A percentile compares a stretch with the other conserved stretches of the same genome.
Evolutionary conservation across 1,140 invertebrate genomes (phyloP).

Genomic region (Drosophila nasuta): DNA sequence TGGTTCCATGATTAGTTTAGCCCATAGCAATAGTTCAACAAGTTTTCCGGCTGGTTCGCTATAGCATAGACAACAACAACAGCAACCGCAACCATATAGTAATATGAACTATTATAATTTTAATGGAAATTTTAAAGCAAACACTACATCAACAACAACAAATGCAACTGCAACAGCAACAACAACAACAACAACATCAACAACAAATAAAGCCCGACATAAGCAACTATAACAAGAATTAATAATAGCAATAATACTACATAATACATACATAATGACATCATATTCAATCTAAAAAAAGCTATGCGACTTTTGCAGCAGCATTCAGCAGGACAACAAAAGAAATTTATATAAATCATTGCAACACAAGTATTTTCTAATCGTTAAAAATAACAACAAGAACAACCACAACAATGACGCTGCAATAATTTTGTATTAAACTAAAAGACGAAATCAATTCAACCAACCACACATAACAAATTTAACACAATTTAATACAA

Average conservation of each 20-base stretch:
- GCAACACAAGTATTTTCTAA: constrained; percentile 62
- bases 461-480: constrained; percentile 42
- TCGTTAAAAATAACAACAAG: constrained; percentile 40
- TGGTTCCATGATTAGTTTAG: constrained; percentile 96
- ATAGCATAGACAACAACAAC: constrained; percentile 85
- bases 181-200: constrained; percentile 37
- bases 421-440: constrained; percentile 74
- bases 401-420: constrained; percentile 32
- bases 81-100: constrained; percentile 61
- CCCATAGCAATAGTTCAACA: constrained; percentile 96
- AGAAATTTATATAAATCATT: constrained; percentile 37
- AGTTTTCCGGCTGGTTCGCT: constrained; percentile 94
- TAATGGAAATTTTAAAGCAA: constrained; percentile 80
- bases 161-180: constrained; percentile 8
- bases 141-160: constrained; percentile 54
- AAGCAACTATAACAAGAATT: constrained; percentile 52
- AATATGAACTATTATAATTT: constrained; percentile 78
- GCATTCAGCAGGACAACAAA: constrained; percentile 26
- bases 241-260: constrained; percentile 30
- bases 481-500: constrained; percentile 56
- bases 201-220: constrained; percentile 52
- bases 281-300: constrained; percentile 4
- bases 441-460: constrained; percentile 45
- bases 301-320: constrained; percentile 37
- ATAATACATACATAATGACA: constrained; percentile 21